A percentile compares a stretch with the other conserved stretches of the same genome.
Evolutionary conservation across 2,888 invertebrate species (phyloP).

Genomic region (Machimus atricapillus): DNA sequence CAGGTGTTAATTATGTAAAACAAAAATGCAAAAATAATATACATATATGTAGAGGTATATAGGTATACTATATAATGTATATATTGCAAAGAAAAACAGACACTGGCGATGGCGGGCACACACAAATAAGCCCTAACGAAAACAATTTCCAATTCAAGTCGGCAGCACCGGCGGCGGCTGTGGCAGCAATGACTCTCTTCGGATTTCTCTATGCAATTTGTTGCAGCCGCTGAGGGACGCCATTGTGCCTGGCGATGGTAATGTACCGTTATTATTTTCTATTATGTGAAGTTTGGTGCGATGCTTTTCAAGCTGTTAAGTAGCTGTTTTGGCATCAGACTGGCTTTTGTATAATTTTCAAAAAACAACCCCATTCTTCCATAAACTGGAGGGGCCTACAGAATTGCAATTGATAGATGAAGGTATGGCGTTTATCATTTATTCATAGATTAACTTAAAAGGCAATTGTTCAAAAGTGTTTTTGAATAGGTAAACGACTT

Average conservation of each 20-base stretch:
- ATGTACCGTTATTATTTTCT: not conserved
- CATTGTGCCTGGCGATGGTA: not conserved
- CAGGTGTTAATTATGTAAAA: slow-evolving; percentile 14
- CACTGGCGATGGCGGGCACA: not conserved
- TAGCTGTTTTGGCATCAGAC: not conserved
- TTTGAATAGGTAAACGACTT: not conserved
- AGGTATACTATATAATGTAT: too few species aligned
- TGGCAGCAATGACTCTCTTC: not conserved
- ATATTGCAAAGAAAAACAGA: not conserved
- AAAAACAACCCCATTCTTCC: not conserved
- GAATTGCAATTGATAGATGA: not conserved
- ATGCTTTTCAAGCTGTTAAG: not conserved
- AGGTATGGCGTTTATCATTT: not conserved
- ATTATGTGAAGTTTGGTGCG: not conserved
- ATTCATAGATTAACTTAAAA: not conserved
- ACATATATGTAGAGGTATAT: too few species aligned
- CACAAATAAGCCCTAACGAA: not conserved
- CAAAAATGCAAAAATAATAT: not conserved
- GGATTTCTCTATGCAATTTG: not conserved
- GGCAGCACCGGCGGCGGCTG: not conserved
- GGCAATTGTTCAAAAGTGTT: not conserved
- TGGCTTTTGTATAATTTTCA: not conserved
- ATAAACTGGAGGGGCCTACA: not conserved
- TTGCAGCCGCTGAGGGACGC: not conserved
- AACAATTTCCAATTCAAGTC: not conserved